phyloP scores from a whole-genome alignment of 2,797 vertebrate genomes.

The Iguana delicatissima region DNA sequence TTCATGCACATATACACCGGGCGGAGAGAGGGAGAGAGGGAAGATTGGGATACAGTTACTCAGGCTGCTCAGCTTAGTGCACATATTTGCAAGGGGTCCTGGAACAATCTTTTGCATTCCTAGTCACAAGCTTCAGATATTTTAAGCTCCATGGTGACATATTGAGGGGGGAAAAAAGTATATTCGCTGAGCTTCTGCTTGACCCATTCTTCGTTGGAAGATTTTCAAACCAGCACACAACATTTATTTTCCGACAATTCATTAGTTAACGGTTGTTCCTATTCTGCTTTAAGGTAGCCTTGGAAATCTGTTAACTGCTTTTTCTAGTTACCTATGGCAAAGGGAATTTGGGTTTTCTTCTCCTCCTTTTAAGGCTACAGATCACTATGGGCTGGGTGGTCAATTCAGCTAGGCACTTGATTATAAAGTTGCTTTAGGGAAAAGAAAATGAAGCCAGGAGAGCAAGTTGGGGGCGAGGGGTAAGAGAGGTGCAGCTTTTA shows the following conservation, averaged over 20 bases:
- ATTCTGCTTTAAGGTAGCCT: too few relatives aligned
- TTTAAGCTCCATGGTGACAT: background rate
- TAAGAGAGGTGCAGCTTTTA: background rate
- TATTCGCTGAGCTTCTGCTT: background rate
- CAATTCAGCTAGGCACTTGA: too few relatives aligned
- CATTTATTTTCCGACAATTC: background rate
- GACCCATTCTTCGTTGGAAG: background rate
- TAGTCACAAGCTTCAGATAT: background rate
- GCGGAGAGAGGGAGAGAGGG: background rate
- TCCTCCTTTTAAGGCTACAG: background rate
- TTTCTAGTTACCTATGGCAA: background rate
- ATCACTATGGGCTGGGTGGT: background rate
- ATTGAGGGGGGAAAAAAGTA: background rate
- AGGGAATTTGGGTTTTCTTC: background rate
- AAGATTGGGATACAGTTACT: background rate
- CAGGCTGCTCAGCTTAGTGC: conserved; percentile 17
- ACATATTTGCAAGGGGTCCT: background rate
- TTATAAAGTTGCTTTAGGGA: background rate
- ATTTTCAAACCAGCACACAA: too few relatives aligned
- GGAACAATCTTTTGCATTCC: background rate
- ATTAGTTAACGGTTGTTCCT: background rate
- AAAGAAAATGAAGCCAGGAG: background rate
- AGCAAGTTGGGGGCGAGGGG: too few relatives aligned
- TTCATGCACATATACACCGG: conserved; percentile 15
- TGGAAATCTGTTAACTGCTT: background rate